Base-by-base conservation (phyloP, 2,113 vertebrate species). In the Gnathonemus longibarbis region DNA sequence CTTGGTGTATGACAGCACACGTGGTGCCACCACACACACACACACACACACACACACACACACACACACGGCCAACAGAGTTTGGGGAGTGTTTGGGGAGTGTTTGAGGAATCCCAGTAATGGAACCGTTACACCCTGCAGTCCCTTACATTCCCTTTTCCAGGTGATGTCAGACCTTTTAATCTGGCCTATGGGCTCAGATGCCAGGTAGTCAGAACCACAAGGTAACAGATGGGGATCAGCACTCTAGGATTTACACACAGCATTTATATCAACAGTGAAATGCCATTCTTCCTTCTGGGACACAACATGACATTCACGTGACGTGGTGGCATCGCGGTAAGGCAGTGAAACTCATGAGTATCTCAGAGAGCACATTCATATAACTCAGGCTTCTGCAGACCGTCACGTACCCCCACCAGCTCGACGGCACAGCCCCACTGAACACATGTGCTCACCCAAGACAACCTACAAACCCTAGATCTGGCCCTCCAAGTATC, bases 401-500 rank as follows among this genome's bases (percentile, higher is more conserved):
- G 24, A 8, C 42, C 6, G 15, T 49, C n/a, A 74, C 88, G 45
- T 4, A 45, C 46, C 58, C 56, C 9, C n/a, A 88, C 21, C 88
- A 77, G 42, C 56, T 5, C 15, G 48, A 74, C 31, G 7, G 27
- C 5, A n/a, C 66, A 35, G 27, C 49, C 17, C 74, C 66, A 89
- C 46, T 56, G 31, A 89, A 89, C 35, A 83, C 19, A n/a, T n/a
- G 19, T 24, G 50, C 21, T 56, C 17, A n/a, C 31, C 50, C 74
- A 84, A 56, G 77, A 52, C 31, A 89, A 83, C 50, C 48, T 77
- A 27, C 49, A 52, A 89, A 89, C 46, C 3, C 35, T 94, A 91
- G 93, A 93, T 92, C 94, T 80, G 90, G 94, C 86, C 93, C 91
- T 86, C 86, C 70, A 52, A 80, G 80, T 80, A 89, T 80, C 27